Conservation (phyloP, 2,113 vertebrate species). For the Zingel zingel region DNA sequence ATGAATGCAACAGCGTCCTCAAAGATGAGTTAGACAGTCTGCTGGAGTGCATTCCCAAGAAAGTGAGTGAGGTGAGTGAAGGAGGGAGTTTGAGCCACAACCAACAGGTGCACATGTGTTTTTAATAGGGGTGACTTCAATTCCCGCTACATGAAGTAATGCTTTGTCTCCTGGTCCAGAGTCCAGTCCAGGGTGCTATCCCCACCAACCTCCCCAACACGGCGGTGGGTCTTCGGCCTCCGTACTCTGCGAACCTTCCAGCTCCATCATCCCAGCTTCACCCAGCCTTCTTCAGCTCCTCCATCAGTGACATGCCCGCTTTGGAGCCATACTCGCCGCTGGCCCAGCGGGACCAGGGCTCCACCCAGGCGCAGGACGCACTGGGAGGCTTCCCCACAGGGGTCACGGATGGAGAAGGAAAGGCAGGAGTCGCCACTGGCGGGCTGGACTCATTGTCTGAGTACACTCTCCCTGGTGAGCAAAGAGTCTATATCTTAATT, state of each 20-base stretch:
- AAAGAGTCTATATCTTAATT: not conserved
- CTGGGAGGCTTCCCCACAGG: slow-evolving; percentile 88
- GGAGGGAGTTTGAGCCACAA: not conserved
- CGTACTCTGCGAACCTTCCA: slow-evolving; percentile 88
- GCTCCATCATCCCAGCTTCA: slow-evolving; percentile 87
- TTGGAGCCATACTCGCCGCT: slow-evolving; percentile 87
- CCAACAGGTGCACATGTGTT: not conserved
- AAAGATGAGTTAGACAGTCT: slow-evolving; percentile 92
- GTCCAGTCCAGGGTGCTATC: slow-evolving; percentile 92
- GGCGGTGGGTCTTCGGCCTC: slow-evolving; percentile 85
- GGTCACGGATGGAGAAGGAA: slow-evolving; percentile 66
- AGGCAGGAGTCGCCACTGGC: slow-evolving; percentile 64
- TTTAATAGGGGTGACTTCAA: not conserved
- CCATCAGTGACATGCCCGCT: slow-evolving; percentile 75
- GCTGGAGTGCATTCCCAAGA: slow-evolving; percentile 90
- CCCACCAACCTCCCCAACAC: slow-evolving; percentile 93
- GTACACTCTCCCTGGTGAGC: slow-evolving; percentile 86
- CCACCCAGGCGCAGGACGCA: slow-evolving; percentile 88
- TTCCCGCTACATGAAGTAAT: not conserved
- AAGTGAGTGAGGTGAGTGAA: slow-evolving; percentile 88
- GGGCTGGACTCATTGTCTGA: slow-evolving; percentile 84
- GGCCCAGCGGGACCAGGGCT: slow-evolving; percentile 80
- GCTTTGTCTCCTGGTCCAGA: slow-evolving; percentile 57
- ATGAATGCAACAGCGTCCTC: slow-evolving; percentile 90
- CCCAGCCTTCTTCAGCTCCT: slow-evolving; percentile 84